A percentile compares a stretch with the other conserved stretches of the same genome.
Conservation (phyloP, 2,888 invertebrate species). For the Acronicta leporina region DNA sequence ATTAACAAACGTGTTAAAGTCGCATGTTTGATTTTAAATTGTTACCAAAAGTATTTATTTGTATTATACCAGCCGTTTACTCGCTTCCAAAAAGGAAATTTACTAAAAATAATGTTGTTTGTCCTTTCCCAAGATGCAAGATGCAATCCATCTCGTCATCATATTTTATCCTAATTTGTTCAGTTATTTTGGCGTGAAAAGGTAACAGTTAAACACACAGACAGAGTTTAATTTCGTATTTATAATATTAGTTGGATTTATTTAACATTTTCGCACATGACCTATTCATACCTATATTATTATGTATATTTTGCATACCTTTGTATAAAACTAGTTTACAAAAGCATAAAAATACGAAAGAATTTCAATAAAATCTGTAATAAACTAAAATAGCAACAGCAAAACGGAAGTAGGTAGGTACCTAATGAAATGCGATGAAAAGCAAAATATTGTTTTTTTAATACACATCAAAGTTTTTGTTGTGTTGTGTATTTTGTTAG, state of each 20-base stretch:
- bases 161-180: too few relatives aligned
- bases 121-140: too few relatives aligned
- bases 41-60: too few relatives aligned
- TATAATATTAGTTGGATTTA: too few relatives aligned
- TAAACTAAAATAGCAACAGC: conserved; percentile 1
- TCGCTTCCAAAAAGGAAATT: too few relatives aligned
- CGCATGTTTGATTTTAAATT: not conserved
- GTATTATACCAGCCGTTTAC: too few relatives aligned
- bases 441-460: not conserved
- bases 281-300: conserved; percentile 1
- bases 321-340: conserved; percentile 3
- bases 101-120: too few relatives aligned
- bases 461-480: conserved; percentile 12
- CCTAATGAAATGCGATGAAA: conserved; percentile 13
- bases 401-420: conserved; percentile 3
- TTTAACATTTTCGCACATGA: not conserved
- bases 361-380: conserved; percentile 17
- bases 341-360: conserved; percentile 1
- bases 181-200: too few relatives aligned
- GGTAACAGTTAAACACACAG: too few relatives aligned
- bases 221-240: too few relatives aligned
- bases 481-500: not conserved
- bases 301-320: not conserved
- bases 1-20: not conserved
- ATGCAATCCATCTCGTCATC: too few relatives aligned